A percentile compares a stretch with the other conserved stretches of the same genome.
Conservation (phyloP, 2,797 vertebrate species). For the Schizopygopsis pylzovi region DNA sequence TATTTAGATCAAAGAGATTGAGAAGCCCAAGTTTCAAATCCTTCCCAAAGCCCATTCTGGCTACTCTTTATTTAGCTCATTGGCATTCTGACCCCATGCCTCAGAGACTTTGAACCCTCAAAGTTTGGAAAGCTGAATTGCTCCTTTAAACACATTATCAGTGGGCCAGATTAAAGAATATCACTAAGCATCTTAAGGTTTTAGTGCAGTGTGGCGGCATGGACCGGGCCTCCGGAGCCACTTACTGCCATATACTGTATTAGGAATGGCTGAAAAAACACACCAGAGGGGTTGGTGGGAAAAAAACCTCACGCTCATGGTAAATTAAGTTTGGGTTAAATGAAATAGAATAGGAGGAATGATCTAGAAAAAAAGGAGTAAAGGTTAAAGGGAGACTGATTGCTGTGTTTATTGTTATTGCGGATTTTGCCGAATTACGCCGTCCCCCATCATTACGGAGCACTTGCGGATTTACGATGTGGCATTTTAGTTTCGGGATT, state of each 20-base stretch:
- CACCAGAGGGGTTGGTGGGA: slow-evolving; percentile 53
- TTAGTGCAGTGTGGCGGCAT: slow-evolving; percentile 79
- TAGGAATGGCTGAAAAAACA: slow-evolving; percentile 66
- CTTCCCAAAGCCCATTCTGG: slow-evolving; percentile 81
- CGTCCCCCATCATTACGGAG: slow-evolving; percentile 10
- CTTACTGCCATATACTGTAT: slow-evolving; percentile 70
- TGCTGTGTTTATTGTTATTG: slow-evolving; percentile 37
- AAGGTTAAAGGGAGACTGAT: slow-evolving; percentile 53
- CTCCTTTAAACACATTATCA: slow-evolving; percentile 88
- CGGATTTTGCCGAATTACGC: slow-evolving; percentile 30
- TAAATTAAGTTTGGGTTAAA: slow-evolving; percentile 61
- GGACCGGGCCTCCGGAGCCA: slow-evolving; percentile 68
- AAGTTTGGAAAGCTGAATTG: slow-evolving; percentile 82
- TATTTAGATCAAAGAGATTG: slow-evolving; percentile 82
- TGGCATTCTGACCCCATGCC: slow-evolving; percentile 84
- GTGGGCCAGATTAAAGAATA: slow-evolving; percentile 82
- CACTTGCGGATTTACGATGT: slow-evolving; percentile 16
- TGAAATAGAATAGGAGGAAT: slow-evolving; percentile 57
- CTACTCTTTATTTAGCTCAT: slow-evolving; percentile 84
- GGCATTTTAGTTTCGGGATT: slow-evolving; percentile 25
- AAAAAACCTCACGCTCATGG: slow-evolving; percentile 50
- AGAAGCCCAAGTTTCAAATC: slow-evolving; percentile 80
- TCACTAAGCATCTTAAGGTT: slow-evolving; percentile 84
- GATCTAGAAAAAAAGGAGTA: slow-evolving; percentile 50
- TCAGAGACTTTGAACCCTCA: slow-evolving; percentile 83